Evolutionary conservation across 2,888 invertebrate species (phyloP), one percentile per base, ranked within the genome.

Genomic region (Heliconius ethilla): DNA sequence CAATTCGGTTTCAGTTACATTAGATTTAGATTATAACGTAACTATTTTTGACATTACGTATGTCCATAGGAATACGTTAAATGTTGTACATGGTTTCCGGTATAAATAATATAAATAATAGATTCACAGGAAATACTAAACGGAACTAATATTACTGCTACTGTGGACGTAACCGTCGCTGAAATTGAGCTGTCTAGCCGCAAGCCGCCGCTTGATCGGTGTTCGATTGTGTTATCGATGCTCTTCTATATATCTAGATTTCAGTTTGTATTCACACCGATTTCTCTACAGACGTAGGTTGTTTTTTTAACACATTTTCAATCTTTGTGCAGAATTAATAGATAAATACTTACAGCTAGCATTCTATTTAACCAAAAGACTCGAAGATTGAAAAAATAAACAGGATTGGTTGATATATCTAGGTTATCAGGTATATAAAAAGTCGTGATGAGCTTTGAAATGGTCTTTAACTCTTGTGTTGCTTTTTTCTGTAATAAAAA

Each of bases 181-280:
- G 83, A 82, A 81, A 82, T 83, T 77, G 81, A 83, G 83, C 83
- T 82, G 82, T 82, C 83, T 83, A 74, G 81, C 82, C 79, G 78
- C 78, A 80, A 81, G 81, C 82, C 81, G 80, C 75, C 81, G 80
- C 75, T 78, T 80, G 81, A 80, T 81, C 82, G 80, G 76, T 79
- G 82, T 83, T 82, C 84, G 85, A 84, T 85, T 82, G 84, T 82
- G 82, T 89, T 87, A 87, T 83, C 78, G 80, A 77, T 81, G 84
- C 82, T 84, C 82, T 87, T 86, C 85, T 82, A 81, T 79, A 82
- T 81, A 81, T 76, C 51, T 66, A 51, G 70, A 72, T 63, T 74
- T 76, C 63, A 62, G 77, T 59, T 37, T 13, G 66, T 22, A 51
- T 45, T 59, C 27, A 27, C 45, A 63, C 29, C 22, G 27, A 65